Percentiles rank a stretch among this genome's conserved stretches.
These are phyloP conservation scores for Metacarcinus magister DNA, from an alignment of 2,888 invertebrate genomes.

Conservation along the genomic window DNA sequence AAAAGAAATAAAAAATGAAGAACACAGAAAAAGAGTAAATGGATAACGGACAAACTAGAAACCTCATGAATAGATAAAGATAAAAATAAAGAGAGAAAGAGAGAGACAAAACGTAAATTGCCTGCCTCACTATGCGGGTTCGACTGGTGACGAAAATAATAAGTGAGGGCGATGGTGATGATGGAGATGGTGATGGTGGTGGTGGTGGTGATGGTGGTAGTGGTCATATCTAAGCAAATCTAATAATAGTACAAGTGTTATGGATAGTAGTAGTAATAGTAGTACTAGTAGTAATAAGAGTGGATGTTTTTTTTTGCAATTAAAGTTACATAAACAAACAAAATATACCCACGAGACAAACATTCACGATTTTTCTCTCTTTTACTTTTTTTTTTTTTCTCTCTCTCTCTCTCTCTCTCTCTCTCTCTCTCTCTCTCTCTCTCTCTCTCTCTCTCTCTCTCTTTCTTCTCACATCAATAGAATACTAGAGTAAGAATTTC, in stretches of 20 bases:
- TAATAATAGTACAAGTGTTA: background rate
- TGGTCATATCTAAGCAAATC: background rate
- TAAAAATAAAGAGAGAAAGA: too few relatives aligned
- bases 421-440: background rate
- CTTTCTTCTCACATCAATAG: background rate
- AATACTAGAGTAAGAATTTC: too few relatives aligned
- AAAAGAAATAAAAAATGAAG: too few relatives aligned
- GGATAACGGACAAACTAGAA: too few relatives aligned
- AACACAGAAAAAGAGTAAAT: too few relatives aligned
- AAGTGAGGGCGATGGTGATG: background rate
- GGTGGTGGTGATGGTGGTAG: background rate
- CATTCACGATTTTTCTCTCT: background rate
- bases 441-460: conserved; percentile 1
- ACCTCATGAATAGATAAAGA: too few relatives aligned
- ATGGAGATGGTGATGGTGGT: background rate
- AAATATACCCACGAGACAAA: too few relatives aligned
- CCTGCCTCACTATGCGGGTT: too few relatives aligned
- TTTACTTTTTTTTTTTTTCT: background rate
- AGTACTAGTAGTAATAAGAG: background rate
- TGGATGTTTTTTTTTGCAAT: background rate
- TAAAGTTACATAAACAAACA: too few relatives aligned
- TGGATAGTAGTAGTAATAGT: background rate
- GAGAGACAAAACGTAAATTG: too few relatives aligned
- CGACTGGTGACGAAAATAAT: background rate
- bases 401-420: background rate